Percentiles rank a stretch among this genome's conserved stretches.
phyloP scores from a whole-genome alignment of 1,140 invertebrate genomes.

The Aphelinus atriplicis region DNA sequence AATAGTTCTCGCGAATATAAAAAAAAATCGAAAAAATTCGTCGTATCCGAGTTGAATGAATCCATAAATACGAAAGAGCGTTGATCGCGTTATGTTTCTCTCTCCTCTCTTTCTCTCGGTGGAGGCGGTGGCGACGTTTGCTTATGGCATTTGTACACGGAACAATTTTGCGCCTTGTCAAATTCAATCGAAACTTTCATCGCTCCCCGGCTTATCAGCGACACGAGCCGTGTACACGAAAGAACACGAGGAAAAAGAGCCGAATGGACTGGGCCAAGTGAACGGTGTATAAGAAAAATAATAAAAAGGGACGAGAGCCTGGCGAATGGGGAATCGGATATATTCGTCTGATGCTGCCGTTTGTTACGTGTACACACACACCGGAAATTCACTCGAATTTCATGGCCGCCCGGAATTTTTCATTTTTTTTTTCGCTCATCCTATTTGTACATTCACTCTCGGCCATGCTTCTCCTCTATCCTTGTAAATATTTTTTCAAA shows the following conservation, averaged over 20 bases:
- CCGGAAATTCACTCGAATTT: no score
- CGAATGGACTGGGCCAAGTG: not conserved
- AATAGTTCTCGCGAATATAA: no score
- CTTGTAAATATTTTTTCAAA: no score
- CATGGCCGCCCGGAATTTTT: no score
- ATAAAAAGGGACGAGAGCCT: not conserved
- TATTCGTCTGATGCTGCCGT: no score
- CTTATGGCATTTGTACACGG: constrained; percentile 34
- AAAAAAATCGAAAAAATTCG: no score
- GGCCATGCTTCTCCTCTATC: no score
- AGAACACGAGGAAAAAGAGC: not conserved
- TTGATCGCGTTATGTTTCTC: not conserved
- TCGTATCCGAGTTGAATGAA: constrained; percentile 10
- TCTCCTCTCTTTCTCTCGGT: no score
- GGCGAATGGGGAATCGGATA: no score
- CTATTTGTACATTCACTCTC: no score
- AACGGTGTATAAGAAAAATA: not conserved
- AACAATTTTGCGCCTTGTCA: constrained; percentile 40
- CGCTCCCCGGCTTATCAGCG: constrained; percentile 30
- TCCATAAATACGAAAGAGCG: constrained; percentile 25
- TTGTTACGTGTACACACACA: no score
- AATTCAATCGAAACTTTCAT: constrained; percentile 40
- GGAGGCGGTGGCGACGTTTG: not conserved
- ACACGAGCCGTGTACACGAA: constrained; percentile 6
- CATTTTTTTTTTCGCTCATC: no score